Evolutionary conservation across 2,797 vertebrate genomes (phyloP).

Genomic region (Ficedula albicollis): DNA sequence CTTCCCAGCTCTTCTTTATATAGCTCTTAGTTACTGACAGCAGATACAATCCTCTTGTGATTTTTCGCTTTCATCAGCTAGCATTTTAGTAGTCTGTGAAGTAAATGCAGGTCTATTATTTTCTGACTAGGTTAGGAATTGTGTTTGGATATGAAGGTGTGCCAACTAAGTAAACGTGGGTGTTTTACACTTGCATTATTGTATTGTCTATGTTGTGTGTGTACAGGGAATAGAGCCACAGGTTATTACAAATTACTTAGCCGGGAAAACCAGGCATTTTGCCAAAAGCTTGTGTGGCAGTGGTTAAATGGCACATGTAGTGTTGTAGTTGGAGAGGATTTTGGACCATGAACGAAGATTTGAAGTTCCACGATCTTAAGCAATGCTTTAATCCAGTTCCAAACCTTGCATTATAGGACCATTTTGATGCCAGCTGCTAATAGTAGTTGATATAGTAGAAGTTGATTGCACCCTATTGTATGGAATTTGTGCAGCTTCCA

Average conservation of each 20-base stretch:
- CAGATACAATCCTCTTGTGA: background rate
- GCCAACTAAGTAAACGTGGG: background rate
- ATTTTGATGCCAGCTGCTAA: background rate
- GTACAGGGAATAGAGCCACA: background rate
- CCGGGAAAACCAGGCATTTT: background rate
- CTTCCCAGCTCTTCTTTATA: background rate
- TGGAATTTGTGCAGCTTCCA: background rate
- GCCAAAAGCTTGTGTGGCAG: fast-evolving
- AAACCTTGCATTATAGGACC: background rate
- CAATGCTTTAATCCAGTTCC: background rate
- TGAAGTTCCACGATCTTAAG: background rate
- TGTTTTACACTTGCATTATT: background rate
- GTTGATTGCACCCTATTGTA: background rate
- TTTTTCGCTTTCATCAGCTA: background rate
- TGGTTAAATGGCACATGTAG: background rate
- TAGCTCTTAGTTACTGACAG: background rate
- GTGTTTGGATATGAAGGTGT: background rate
- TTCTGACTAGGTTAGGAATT: background rate
- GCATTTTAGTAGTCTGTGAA: background rate
- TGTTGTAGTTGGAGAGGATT: background rate
- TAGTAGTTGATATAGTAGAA: background rate
- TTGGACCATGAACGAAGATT: background rate
- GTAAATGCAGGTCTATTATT: background rate
- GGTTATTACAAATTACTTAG: background rate
- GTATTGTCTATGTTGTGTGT: background rate